Base-by-base conservation (phyloP, 2,797 vertebrate species). In the Aselliscus stoliczkanus region DNA sequence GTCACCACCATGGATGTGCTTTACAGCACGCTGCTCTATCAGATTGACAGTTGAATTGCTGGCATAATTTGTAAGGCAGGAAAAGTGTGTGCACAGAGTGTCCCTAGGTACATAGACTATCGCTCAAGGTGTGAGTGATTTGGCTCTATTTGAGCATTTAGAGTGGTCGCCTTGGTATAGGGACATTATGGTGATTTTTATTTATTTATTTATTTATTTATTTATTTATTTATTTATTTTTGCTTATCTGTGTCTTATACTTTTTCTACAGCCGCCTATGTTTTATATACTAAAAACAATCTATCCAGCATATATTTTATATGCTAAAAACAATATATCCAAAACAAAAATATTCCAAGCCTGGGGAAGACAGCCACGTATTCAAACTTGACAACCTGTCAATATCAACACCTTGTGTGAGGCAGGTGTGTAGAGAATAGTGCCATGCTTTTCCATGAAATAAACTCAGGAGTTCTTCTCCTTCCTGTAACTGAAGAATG, bases 91-190 rank as follows among this genome's bases (percentile, higher is more conserved):
- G 0, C 31, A 37, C 3, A 7, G 12, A 18, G 0, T 52, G 5
- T 17, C 13, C 13, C 0, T 0, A 25, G 1, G 21, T 10, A 3
- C 18, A 54, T 2, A 39, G 1, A 8, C 20, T 4, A 6, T 3
- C 15, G 29, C 27, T 2, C 8, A 5, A 11, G 44, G 44, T 29
- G 23, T 23, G 14, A 42, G 27, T 44, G 65, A 44, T 14, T 17
- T 50, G 25, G 13, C 42, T 58, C 25, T 29, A 56, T 42, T 23
- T 37, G 69, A 58, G 17, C 29, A 23, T 72, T 77, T 79, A 17
- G 5, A 29, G 18, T 20, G 12, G 9, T 65, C 42, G 10, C 50
- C 39, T 85, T 80, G 3, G 6, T 58, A 17, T 37, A 31, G 4
- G 42, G 7, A 47, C 21, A 5, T 23, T n/a, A 8, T 15, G 72